Evolutionary conservation across 2,113 vertebrate species (phyloP).

Genomic region (Syngnathoides biaculeatus): DNA sequence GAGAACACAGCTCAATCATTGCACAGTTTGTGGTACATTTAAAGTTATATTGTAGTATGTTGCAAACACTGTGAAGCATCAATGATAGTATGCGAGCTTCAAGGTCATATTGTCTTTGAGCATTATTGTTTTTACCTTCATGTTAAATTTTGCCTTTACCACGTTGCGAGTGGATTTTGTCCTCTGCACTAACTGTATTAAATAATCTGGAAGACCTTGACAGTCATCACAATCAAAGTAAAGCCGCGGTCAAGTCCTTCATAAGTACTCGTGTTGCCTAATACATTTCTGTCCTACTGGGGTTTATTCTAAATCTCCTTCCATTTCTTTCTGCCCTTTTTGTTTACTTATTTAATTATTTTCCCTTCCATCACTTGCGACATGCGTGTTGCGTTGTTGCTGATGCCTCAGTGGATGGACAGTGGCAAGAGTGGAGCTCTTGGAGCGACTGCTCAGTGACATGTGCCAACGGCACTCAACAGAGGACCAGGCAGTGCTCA

Average conservation of each 20-base stretch:
- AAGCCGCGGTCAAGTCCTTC: background rate
- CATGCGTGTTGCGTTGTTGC: constrained; percentile 60
- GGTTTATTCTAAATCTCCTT: constrained; percentile 50
- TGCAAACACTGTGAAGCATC: constrained; percentile 39
- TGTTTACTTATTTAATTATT: constrained; percentile 18
- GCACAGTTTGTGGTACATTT: constrained; percentile 33
- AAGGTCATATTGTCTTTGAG: constrained; percentile 60
- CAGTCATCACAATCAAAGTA: background rate
- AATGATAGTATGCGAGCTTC: constrained; percentile 52
- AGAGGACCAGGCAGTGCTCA: constrained; percentile 91
- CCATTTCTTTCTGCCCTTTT: constrained; percentile 55
- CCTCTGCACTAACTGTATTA: constrained; percentile 23
- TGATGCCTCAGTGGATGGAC: constrained; percentile 87
- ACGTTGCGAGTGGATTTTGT: constrained; percentile 45
- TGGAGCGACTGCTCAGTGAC: constrained; percentile 98
- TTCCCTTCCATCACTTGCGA: constrained; percentile 42
- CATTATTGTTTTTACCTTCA: constrained; percentile 62
- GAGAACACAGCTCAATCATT: constrained; percentile 29
- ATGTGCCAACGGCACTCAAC: constrained; percentile 96
- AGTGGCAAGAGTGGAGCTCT: constrained; percentile 98
- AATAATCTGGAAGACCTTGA: background rate
- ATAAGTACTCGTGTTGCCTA: too few relatives aligned
- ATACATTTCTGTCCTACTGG: constrained; percentile 32
- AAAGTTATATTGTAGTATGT: constrained; percentile 29
- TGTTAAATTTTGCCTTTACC: constrained; percentile 56